Percentiles rank a stretch among this genome's conserved stretches.
These are phyloP conservation scores for Phrynocephalus versicolor DNA, from an alignment of 2,113 vertebrate genomes.

Conservation along the genomic window DNA sequence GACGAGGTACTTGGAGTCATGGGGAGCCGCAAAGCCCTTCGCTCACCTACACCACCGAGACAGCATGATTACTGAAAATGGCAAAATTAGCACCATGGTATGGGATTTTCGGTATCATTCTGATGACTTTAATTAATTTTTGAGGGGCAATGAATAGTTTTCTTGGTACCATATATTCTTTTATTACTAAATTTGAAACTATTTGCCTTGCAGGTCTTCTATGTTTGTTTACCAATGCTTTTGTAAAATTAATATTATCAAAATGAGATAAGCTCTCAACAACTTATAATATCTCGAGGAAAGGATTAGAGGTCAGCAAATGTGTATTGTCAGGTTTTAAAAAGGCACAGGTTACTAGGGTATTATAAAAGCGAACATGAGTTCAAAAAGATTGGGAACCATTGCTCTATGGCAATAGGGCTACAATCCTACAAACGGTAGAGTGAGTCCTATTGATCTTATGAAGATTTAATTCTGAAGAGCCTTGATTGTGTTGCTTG, in stretches of 20 bases:
- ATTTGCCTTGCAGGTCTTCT: not conserved
- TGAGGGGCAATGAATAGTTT: not conserved
- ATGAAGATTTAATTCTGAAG: not conserved
- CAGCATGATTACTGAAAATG: conserved; percentile 98
- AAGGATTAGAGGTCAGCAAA: not conserved
- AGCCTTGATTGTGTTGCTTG: not conserved
- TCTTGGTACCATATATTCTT: not conserved
- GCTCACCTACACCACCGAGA: conserved; percentile 95
- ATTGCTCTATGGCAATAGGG: not conserved
- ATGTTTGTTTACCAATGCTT: not conserved
- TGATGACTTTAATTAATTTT: not conserved
- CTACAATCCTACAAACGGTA: not conserved
- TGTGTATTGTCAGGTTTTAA: not conserved
- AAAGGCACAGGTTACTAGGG: no score
- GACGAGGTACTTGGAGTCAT: conserved; percentile 97
- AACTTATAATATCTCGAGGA: not conserved
- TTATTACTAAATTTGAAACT: not conserved
- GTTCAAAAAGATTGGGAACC: not conserved
- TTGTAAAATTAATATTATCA: not conserved
- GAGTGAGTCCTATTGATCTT: not conserved
- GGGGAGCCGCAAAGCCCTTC: conserved; percentile 97
- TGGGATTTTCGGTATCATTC: conserved; percentile 59
- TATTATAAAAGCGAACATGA: no score
- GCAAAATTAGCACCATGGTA: conserved; percentile 96
- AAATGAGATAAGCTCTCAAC: not conserved